Evolutionary conservation across 2,797 vertebrate genomes (phyloP).

Genomic region (Lophius americanus): DNA sequence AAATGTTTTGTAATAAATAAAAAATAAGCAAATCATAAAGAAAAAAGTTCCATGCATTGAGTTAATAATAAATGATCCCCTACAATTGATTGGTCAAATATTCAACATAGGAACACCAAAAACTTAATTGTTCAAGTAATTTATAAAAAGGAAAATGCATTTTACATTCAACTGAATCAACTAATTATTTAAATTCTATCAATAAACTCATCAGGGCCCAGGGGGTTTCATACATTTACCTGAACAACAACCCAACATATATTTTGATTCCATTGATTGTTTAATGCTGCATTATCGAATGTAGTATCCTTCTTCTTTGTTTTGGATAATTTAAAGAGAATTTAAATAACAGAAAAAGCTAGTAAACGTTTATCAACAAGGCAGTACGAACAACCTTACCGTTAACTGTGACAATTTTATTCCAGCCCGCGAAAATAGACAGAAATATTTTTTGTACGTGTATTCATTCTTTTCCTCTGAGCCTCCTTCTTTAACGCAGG

Average conservation of each 20-base stretch:
- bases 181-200: too few species aligned
- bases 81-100: too few species aligned
- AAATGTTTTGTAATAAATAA: not conserved
- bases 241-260: too few species aligned
- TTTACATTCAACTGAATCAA: too few species aligned
- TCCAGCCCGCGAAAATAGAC: not conserved
- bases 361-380: not conserved
- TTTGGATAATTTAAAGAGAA: too few species aligned
- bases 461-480: constrained; percentile 23
- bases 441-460: not conserved
- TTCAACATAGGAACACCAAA: not conserved
- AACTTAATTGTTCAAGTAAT: not conserved
- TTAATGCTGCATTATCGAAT: too few species aligned
- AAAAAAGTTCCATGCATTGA: too few species aligned
- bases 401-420: constrained; percentile 17
- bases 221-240: too few species aligned
- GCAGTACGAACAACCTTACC: constrained; percentile 25
- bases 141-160: not conserved
- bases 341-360: not conserved
- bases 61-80: too few species aligned
- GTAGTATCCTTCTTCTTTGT: too few species aligned
- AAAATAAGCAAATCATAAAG: not conserved
- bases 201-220: too few species aligned
- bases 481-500: constrained; percentile 13
- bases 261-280: too few species aligned